phyloP scores from a whole-genome alignment of 2,888 invertebrate genomes.

The Neoascia interrupta region DNA sequence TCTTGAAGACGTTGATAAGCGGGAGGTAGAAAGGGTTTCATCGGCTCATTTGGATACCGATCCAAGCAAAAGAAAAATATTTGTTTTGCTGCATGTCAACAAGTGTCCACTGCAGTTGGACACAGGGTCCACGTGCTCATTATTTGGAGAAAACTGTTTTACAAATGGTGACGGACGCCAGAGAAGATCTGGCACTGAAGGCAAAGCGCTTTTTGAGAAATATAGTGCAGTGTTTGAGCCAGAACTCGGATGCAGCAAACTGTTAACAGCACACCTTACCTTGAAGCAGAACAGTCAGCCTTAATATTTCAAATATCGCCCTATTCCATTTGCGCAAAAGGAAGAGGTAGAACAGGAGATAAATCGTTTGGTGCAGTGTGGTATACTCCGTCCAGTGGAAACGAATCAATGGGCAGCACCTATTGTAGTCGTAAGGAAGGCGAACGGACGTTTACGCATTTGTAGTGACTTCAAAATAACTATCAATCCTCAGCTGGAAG shows the following conservation, averaged over 20 bases:
- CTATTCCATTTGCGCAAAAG: constrained; percentile 50
- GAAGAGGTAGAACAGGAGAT: constrained; percentile 12
- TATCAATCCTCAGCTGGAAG: too few species aligned
- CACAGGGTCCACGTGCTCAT: constrained; percentile 12
- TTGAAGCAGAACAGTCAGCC: constrained; percentile 14
- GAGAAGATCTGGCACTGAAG: neutral
- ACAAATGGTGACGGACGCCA: constrained; percentile 1
- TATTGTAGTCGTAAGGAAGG: neutral
- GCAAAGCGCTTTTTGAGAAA: too few species aligned
- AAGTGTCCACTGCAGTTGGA: constrained; percentile 6
- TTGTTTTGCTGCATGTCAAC: constrained; percentile 20
- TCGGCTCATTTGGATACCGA: neutral
- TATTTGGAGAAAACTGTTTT: neutral
- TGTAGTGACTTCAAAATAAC: too few species aligned
- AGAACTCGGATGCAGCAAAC: constrained; percentile 3
- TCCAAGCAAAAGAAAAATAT: neutral
- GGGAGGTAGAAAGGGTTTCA: neutral
- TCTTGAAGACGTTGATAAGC: neutral
- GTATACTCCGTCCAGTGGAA: neutral
- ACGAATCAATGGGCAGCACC: neutral
- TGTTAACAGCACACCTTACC: constrained; percentile 3
- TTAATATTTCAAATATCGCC: constrained; percentile 34
- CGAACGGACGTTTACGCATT: too few species aligned
- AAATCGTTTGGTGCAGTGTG: neutral
- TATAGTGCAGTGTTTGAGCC: too few species aligned